Conservation (phyloP, 2,113 vertebrate genomes). For the Apus apus region DNA sequence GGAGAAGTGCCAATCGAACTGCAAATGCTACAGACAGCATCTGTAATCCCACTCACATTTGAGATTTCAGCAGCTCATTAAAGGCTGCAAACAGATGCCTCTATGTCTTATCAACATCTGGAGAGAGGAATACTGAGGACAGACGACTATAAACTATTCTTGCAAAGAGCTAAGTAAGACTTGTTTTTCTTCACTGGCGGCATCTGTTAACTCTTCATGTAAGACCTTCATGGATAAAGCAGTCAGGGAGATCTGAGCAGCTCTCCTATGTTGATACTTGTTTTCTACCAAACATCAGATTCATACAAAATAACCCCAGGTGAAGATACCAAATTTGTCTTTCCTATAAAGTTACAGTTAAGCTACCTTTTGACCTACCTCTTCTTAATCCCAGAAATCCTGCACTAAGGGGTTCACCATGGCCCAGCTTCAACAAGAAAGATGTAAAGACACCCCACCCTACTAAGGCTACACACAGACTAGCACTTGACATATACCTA, state of each 20-base stretch:
- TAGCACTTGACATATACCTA: not conserved
- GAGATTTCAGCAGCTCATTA: not conserved
- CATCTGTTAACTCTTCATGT: not conserved
- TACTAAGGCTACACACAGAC: not conserved
- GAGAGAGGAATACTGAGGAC: not conserved
- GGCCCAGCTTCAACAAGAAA: not conserved
- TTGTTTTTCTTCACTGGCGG: not conserved
- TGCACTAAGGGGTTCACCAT: not conserved
- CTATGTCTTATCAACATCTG: not conserved
- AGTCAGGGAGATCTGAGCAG: not conserved
- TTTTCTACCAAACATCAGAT: not conserved
- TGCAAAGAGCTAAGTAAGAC: not conserved
- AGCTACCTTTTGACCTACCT: not conserved
- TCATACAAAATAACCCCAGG: not conserved
- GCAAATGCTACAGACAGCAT: not conserved
- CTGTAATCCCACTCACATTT: not conserved
- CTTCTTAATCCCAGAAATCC: not conserved
- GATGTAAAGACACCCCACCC: not conserved
- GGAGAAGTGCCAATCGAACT: not conserved
- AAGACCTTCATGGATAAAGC: not conserved
- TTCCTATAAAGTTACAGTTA: not conserved
- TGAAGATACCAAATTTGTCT: not conserved
- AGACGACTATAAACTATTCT: not conserved
- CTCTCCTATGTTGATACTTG: not conserved
- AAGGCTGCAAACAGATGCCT: not conserved